Percentiles rank a stretch among this genome's conserved stretches.
Conservation (phyloP, 2,888 invertebrate species). For the Tetrapedia diversipes region DNA sequence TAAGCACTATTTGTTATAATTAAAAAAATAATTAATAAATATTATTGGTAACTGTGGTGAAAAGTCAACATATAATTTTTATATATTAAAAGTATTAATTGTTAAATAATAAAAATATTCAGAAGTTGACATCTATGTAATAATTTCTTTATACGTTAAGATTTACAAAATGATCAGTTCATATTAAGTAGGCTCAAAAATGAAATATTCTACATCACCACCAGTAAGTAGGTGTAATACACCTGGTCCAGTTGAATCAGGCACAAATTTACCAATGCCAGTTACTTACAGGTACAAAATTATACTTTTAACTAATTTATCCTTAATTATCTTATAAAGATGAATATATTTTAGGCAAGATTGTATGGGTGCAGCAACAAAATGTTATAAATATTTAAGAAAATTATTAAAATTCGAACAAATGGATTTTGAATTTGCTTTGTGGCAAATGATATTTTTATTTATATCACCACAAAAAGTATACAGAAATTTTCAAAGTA, state of each 20-base stretch:
- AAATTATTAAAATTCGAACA: constrained; percentile 95
- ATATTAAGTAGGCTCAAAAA: constrained; percentile 65
- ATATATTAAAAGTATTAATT: not conserved
- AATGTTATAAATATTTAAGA: constrained; percentile 93
- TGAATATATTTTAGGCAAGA: constrained; percentile 84
- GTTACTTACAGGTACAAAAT: constrained; percentile 78
- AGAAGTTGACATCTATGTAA: constrained; percentile 7
- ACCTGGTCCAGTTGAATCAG: constrained; percentile 78
- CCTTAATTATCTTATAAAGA: constrained; percentile 70
- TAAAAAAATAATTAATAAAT: not conserved
- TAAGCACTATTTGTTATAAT: not conserved
- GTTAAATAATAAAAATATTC: not conserved
- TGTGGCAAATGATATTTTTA: constrained; percentile 99
- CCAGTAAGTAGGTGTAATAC: constrained; percentile 83
- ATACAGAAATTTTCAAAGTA: constrained; percentile 97
- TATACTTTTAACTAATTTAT: constrained; percentile 1
- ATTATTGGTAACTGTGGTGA: not conserved
- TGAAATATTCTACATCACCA: constrained; percentile 88
- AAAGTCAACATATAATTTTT: not conserved
- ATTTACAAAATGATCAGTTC: not conserved
- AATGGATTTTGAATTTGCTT: constrained; percentile 99
- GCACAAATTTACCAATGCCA: constrained; percentile 88
- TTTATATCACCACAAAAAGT: constrained; percentile 98
- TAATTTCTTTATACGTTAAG: not conserved
- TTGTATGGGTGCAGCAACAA: constrained; percentile 93